Evolutionary conservation across 2,797 vertebrate genomes (phyloP), one percentile per base, ranked within the genome.

Genomic region (Anisognathus igniventris): DNA sequence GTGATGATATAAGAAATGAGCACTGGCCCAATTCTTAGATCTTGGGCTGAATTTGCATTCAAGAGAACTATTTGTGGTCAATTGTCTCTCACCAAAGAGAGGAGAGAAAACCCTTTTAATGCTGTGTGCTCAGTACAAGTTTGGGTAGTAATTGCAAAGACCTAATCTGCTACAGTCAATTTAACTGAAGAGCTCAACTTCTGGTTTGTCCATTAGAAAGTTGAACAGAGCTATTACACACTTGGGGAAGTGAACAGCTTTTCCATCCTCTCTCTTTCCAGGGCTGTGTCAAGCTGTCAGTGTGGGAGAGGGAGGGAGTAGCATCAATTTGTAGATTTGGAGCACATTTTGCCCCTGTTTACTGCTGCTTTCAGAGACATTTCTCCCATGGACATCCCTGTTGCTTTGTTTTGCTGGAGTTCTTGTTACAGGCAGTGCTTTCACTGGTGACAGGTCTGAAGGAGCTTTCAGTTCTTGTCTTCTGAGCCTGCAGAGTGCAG

Each of bases 141-240:
- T 65, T 53, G 53, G 35, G 30, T 33, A 61, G 56, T 56, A 92
- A 88, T 47, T 83, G 75, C 81, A 42, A 62, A 79, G 61, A 28
- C 75, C 33, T 48, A 47, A 45, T 60, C 60, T 74, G 78, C 75
- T 74, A 31, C 67, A 92, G 78, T 70, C 60, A 62, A 12, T 94
- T 74, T 64, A 79, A 79, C 61, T 45, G 89, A 70, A 60, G 80
- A 76, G 71, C 58, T 78, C 47, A 86, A 73, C 45, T 73, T 78
- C 47, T 57, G 13, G n/a, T 65, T 81, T 84, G 84, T 50, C 70
- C 61, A 56, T 92, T 35, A 58, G 57, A 48, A 91, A 65, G 57
- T 1, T 66, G 83, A 78, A 31, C 28, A 54, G 76, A 93, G 70
- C 73, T 80, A 33, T 81, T 80, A 57, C 23, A 47, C 51, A 48